Evolutionary conservation across 2,113 vertebrate genomes (phyloP).

Genomic region (Todiramphus saurophagus): DNA sequence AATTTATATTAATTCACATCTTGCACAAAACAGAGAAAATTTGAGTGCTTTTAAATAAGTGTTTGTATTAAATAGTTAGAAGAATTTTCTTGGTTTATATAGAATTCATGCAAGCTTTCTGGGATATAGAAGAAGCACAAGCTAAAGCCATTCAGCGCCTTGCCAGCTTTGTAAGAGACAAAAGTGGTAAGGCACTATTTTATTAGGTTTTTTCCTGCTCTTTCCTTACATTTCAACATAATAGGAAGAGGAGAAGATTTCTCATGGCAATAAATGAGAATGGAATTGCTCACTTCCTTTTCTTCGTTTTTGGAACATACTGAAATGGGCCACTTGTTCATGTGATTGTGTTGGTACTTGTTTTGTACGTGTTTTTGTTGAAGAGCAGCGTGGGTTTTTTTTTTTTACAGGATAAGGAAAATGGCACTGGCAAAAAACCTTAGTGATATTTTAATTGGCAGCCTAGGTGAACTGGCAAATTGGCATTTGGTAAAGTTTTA

Average conservation of each 20-base stretch:
- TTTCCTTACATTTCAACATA: neutral
- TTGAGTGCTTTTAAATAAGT: neutral
- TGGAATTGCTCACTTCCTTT: neutral
- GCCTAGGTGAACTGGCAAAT: neutral
- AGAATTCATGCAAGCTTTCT: slow-evolving; percentile 75
- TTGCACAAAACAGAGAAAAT: neutral
- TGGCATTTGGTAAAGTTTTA: neutral
- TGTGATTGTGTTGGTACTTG: neutral
- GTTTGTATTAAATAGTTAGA: neutral
- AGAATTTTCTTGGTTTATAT: neutral
- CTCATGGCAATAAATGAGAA: neutral
- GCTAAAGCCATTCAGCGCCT: slow-evolving; percentile 63
- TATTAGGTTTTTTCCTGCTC: neutral
- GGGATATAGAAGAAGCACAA: slow-evolving; percentile 67
- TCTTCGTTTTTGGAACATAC: neutral
- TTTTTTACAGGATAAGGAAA: neutral
- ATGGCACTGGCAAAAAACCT: neutral
- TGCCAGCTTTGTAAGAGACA: slow-evolving; percentile 18
- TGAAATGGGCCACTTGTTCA: neutral
- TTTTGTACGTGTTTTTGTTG: neutral
- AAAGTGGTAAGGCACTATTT: slow-evolving; percentile 56
- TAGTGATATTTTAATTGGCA: neutral
- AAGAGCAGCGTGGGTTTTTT: neutral
- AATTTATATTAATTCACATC: neutral
- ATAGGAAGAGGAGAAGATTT: neutral